Percentiles rank a stretch among this genome's conserved stretches.
Conservation (phyloP, 2,797 vertebrate species). For the Phrynocephalus vlangalii region DNA sequence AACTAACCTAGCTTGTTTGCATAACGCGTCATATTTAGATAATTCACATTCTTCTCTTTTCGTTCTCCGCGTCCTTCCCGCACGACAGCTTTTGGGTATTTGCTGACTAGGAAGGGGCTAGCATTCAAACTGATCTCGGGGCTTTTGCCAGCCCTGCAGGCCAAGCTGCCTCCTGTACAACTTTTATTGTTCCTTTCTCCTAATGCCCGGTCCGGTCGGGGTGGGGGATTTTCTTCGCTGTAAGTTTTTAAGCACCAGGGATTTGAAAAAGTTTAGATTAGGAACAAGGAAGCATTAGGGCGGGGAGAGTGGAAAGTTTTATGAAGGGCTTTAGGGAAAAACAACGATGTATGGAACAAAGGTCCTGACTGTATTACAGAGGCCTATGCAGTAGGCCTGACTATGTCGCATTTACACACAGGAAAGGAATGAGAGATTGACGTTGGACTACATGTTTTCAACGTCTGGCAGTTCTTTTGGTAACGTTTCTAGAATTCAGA, state of each 20-base stretch:
- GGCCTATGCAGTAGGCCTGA: conserved; percentile 76
- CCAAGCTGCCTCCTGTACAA: conserved; percentile 73
- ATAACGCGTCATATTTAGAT: conserved; percentile 64
- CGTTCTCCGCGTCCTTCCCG: not conserved
- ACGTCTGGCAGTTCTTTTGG: conserved; percentile 43
- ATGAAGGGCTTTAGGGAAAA: conserved; percentile 67
- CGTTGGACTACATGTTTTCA: conserved; percentile 64
- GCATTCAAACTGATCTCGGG: conserved; percentile 41
- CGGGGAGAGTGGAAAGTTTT: conserved; percentile 72
- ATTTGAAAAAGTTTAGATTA: conserved; percentile 61
- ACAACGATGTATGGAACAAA: conserved; percentile 78
- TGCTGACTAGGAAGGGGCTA: not conserved
- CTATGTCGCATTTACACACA: conserved; percentile 75
- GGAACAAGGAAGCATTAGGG: conserved; percentile 64
- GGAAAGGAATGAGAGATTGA: conserved; percentile 62
- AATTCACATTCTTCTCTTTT: not conserved
- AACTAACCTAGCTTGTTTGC: conserved; percentile 64
- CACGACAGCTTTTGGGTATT: not conserved
- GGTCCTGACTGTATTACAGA: conserved; percentile 78
- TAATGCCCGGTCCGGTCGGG: conserved; percentile 61
- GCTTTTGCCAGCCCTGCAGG: conserved; percentile 51
- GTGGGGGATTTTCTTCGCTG: conserved; percentile 34
- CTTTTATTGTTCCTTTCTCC: conserved; percentile 70
- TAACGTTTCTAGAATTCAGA: conserved; percentile 31
- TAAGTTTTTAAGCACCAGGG: conserved; percentile 47